Evolutionary conservation across 2,888 invertebrate species (phyloP).

Genomic region (Chloromyia formosa): DNA sequence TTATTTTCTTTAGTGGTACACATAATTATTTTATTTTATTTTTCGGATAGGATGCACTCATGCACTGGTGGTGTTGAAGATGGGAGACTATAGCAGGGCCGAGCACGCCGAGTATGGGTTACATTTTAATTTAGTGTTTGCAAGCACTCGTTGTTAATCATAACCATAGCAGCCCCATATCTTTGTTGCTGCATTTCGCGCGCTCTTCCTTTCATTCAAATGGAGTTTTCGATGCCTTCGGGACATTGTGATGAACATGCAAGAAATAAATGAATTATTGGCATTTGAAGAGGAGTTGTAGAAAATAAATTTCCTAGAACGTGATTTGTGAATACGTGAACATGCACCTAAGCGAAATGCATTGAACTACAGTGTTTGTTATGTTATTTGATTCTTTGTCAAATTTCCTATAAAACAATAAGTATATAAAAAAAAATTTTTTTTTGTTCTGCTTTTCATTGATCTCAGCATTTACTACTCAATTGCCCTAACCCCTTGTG

Average conservation of each 20-base stretch:
- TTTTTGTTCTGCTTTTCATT: too few relatives aligned
- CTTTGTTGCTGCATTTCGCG: constrained; percentile 30
- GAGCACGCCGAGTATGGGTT: constrained; percentile 36
- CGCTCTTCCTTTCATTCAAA: constrained; percentile 31
- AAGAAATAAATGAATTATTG: constrained; percentile 37
- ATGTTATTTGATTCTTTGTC: too few relatives aligned
- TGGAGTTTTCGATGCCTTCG: constrained; percentile 7
- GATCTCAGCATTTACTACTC: too few relatives aligned
- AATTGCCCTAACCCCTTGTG: too few relatives aligned
- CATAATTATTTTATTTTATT: background rate
- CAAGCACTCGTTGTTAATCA: constrained; percentile 50
- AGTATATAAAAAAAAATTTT: too few relatives aligned
- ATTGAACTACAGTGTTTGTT: too few relatives aligned
- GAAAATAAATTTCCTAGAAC: constrained; percentile 20
- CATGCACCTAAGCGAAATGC: too few relatives aligned
- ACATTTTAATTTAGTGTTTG: constrained; percentile 52
- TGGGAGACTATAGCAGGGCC: background rate
- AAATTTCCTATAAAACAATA: too few relatives aligned
- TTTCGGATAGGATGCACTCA: constrained; percentile 20
- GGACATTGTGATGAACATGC: constrained; percentile 31
- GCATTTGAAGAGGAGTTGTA: constrained; percentile 22
- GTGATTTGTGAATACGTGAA: too few relatives aligned
- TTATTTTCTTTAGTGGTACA: too few relatives aligned
- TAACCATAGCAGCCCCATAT: constrained; percentile 47
- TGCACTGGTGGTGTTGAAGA: constrained; percentile 4